Evolutionary conservation across 2,113 vertebrate genomes (phyloP), one percentile per base, ranked within the genome.

Genomic region (Genyomyrus donnyi): DNA sequence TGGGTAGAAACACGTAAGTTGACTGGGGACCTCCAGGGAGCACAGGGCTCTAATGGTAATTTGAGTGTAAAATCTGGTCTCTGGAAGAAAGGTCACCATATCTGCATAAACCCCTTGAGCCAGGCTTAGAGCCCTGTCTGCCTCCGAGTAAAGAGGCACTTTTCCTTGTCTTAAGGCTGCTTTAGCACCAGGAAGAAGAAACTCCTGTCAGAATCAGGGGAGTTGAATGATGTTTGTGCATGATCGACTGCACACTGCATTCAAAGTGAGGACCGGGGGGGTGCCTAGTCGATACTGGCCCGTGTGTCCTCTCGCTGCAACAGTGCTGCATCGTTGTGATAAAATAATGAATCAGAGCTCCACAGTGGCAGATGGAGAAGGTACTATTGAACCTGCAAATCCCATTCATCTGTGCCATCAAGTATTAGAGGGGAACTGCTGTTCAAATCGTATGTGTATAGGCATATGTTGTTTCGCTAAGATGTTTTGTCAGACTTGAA

Each of bases 21-120:
- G 94, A 94, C 95, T 94, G 93, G 90, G 87, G 93, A 93, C 93
- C 95, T 96, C 95, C 66, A 95, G 96, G 97, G 97, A 96, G 92
- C 91, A 93, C 89, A 83, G 90, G 92, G 95, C 95, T 96, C 95
- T 98, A 97, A 97, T 97, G 96, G 96, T 96, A 98, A 98, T 98
- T 97, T 98, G 96, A 97, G 96, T 98, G 97, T 97, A 97, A 98
- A 98, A 97, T 97, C 97, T 97, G 95, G 95, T 97, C 96, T 96
- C 94, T 96, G 95, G 95, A 96, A 97, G 97, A 98, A 98, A 98
- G 97, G 98, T 98, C 97, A 98, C 94, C 95, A 96, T 95, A 97
- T 98, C 97, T 98, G 95, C 97, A 98, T 97, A 97, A 96, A 95
- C 96, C 96, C 96, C 96, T 96, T 93, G 95, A 98, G 96, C 97